Conservation (phyloP, 2,888 invertebrate genomes). For the Melanargia galathea region DNA sequence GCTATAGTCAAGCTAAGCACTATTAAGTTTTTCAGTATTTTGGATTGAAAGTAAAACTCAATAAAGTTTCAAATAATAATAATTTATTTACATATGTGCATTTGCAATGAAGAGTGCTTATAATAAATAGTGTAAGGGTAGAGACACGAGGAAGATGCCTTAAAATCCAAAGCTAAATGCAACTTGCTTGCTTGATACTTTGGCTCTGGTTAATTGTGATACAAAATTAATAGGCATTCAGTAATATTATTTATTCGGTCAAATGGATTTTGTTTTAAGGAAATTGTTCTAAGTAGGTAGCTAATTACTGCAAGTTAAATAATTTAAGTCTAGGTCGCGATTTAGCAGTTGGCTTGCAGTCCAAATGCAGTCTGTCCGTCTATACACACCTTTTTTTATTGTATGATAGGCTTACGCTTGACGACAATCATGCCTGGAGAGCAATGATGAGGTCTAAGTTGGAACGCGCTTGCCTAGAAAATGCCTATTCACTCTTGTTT, state of each 20-base stretch:
- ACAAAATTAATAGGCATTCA: neutral
- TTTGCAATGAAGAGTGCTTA: slow-evolving; percentile 46
- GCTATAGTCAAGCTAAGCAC: too few relatives aligned
- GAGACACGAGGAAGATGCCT: slow-evolving; percentile 26
- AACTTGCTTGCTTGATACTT: neutral
- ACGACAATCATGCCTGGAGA: too few relatives aligned
- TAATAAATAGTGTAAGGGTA: slow-evolving; percentile 25
- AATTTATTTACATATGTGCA: slow-evolving; percentile 48
- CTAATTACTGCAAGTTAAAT: too few relatives aligned
- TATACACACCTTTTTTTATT: too few relatives aligned
- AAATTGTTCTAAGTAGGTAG: too few relatives aligned
- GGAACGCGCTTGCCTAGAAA: too few relatives aligned
- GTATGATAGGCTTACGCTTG: too few relatives aligned
- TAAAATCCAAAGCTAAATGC: neutral
- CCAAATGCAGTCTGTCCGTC: too few relatives aligned
- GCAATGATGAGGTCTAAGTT: too few relatives aligned
- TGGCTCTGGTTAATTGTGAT: neutral
- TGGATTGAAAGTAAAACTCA: slow-evolving; percentile 11
- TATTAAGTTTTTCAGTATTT: neutral
- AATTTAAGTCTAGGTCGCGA: too few relatives aligned
- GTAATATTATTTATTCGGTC: neutral
- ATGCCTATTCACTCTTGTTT: too few relatives aligned
- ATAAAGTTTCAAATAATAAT: slow-evolving; percentile 36
- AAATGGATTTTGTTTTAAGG: neutral
- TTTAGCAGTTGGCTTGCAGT: too few relatives aligned